Base-by-base conservation (phyloP, 2,797 vertebrate genomes). In the Bovichtus diacanthus region DNA sequence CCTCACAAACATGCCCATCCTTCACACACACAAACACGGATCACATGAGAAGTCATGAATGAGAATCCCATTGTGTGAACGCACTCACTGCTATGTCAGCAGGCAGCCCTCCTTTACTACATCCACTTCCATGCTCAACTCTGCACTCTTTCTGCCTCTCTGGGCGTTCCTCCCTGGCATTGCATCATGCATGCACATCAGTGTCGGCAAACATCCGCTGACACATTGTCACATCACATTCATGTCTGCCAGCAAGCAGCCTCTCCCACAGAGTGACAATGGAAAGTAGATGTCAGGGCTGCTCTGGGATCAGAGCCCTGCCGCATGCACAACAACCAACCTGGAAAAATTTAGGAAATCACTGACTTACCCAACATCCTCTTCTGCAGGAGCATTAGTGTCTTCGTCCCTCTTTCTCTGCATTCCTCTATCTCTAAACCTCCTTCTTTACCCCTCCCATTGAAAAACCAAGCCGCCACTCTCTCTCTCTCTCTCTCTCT, bases 161-260 rank as follows among this genome's bases (percentile, higher is more conserved):
- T 82, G 89, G 90, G 90, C 85, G 87, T 90, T 88, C 73, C 88
- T 93, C 75, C 90, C 75, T 29, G 69, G 34, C 73, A 68, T 87
- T 89, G 87, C 89, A 89, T 92, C 88, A 89, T 89, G 89, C 90
- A 64, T 70, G 69, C 69, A 75, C 89, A 87, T 92, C 86, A 72
- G 70, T 85, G 79, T 87, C 75, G 74, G 89, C 91, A 90, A 93
- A 93, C 90, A 94, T 82, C 84, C 83, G 72, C 88, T 92, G 88
- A 93, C 92, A 91, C 90, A 84, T 87, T 89, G 93, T 94, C 91
- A 93, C 89, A 90, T 87, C 69, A 80, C 68, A 74, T 93, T 81
- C 77, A 70, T 71, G 87, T 90, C 89, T 74, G 70, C 79, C 72
- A 29, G 55, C 63, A 13, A 77, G 76, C 72, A 75, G 86, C 85